Percentiles rank a stretch among this genome's conserved stretches.
Conservation (phyloP, 1,140 invertebrate species). For the Aphaenogaster floridana region DNA sequence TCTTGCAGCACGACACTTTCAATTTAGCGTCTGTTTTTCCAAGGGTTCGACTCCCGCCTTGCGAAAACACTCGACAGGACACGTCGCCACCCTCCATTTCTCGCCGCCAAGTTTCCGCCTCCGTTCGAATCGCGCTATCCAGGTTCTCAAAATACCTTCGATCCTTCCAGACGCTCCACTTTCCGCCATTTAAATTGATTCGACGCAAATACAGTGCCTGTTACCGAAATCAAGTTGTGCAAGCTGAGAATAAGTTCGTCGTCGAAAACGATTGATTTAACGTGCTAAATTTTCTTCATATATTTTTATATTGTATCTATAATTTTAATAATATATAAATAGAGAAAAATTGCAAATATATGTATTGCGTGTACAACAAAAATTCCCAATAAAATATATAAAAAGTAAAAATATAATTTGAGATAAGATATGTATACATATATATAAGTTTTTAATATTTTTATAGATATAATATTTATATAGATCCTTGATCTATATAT, state of each 20-base stretch:
- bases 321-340: neutral
- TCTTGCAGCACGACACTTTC: conserved; percentile 85
- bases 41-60: conserved; percentile 87
- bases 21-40: conserved; percentile 87
- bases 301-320: neutral
- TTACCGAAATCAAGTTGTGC: conserved; percentile 51
- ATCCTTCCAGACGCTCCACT: conserved; percentile 66
- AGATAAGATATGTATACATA: neutral
- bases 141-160: conserved; percentile 76
- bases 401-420: conserved; percentile 3
- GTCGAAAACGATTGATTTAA: conserved; percentile 7
- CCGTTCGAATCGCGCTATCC: conserved; percentile 65
- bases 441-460: neutral
- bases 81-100: conserved; percentile 83
- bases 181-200: conserved; percentile 60
- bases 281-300: neutral
- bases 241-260: conserved; percentile 13
- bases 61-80: conserved; percentile 86
- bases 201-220: conserved; percentile 4
- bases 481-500: neutral
- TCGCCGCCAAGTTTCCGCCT: conserved; percentile 75
- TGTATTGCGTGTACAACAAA: neutral
- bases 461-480: neutral
- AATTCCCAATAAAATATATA: neutral
- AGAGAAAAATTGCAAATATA: neutral